These are phyloP conservation scores for Drosophila affinis DNA, from an alignment of 2,888 invertebrate genomes.

Conservation along the genomic window DNA sequence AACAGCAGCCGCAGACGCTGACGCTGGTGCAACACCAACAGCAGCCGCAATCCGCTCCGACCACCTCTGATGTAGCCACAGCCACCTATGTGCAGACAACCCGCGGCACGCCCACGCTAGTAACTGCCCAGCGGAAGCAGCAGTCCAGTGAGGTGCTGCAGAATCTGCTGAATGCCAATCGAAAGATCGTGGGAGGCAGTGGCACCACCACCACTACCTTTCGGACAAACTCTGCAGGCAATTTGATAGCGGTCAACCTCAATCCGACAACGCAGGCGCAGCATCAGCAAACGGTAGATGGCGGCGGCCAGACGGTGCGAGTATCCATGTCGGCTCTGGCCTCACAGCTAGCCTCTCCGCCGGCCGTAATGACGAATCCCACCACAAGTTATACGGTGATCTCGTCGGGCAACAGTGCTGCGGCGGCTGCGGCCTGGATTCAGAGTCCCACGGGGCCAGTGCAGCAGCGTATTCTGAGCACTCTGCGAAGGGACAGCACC, in stretches of 20 bases:
- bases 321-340: conserved; percentile 84
- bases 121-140: conserved; percentile 76
- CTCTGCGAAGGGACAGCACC: conserved; percentile 84
- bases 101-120: conserved; percentile 61
- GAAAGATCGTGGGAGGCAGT: conserved; percentile 78
- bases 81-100: conserved; percentile 77
- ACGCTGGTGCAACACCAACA: conserved; percentile 78
- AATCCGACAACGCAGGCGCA: conserved; percentile 56
- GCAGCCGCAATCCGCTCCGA: conserved; percentile 60
- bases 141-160: conserved; percentile 82
- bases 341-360: conserved; percentile 84
- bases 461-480: conserved; percentile 82
- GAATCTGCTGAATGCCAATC: conserved; percentile 81
- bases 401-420: conserved; percentile 42
- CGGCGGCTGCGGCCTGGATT: conserved; percentile 38
- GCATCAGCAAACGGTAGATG: conserved; percentile 53
- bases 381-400: conserved; percentile 71
- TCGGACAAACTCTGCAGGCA: conserved; percentile 81
- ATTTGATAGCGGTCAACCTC: conserved; percentile 78
- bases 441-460: conserved; percentile 44
- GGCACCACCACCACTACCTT: conserved; percentile 69
- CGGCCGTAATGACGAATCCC: conserved; percentile 83
- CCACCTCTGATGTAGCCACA: conserved; percentile 66
- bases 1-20: conserved; percentile 66
- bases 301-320: conserved; percentile 81